Conservation (phyloP, 2,797 vertebrate genomes). For the Sebastes cheni region DNA sequence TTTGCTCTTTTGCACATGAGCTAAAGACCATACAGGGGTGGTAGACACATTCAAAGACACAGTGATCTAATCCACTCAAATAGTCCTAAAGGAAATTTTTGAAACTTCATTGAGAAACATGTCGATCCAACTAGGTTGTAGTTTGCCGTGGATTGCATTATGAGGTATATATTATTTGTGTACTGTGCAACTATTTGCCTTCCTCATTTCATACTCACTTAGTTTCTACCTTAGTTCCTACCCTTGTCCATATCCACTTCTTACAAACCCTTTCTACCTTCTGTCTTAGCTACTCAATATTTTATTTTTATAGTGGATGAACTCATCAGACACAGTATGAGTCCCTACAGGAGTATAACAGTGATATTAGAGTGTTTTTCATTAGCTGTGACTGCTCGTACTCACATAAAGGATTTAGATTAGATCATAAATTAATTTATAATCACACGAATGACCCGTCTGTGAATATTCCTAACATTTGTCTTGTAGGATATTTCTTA, state of each 20-base stretch:
- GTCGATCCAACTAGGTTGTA: neutral
- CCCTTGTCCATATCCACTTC: neutral
- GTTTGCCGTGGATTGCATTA: neutral
- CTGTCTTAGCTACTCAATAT: neutral
- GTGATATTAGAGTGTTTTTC: neutral
- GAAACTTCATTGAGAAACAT: neutral
- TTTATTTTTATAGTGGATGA: neutral
- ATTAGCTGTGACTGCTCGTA: neutral
- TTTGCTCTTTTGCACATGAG: neutral
- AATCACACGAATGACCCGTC: neutral
- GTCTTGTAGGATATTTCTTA: neutral
- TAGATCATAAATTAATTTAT: neutral
- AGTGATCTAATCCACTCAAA: neutral
- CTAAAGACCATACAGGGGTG: no score
- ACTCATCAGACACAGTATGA: neutral
- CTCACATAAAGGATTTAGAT: neutral
- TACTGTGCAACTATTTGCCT: neutral
- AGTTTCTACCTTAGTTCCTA: neutral
- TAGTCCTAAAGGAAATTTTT: neutral
- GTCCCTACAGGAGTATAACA: neutral
- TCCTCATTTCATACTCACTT: neutral
- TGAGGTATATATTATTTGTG: neutral
- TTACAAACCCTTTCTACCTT: neutral
- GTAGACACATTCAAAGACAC: neutral
- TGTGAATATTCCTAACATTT: neutral